Percentiles rank a stretch among this genome's conserved stretches.
These are phyloP conservation scores for Eulithis prunata DNA, from an alignment of 2,888 invertebrate species.

Conservation along the genomic window DNA sequence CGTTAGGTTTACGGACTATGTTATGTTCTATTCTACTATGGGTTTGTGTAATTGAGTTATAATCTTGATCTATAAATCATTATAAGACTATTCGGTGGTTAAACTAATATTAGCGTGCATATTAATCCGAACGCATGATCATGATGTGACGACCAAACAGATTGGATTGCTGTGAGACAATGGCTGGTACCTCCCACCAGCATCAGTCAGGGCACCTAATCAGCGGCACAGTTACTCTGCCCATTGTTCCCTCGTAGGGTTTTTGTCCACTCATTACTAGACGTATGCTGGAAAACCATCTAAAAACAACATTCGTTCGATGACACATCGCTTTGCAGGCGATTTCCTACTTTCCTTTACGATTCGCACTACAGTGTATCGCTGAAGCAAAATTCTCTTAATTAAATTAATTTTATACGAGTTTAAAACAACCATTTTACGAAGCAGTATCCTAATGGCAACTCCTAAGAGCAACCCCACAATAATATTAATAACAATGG, in stretches of 20 bases:
- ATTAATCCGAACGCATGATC: conserved; percentile 30
- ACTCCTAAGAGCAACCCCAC: too few relatives aligned
- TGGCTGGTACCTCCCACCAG: conserved; percentile 41
- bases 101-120: conserved; percentile 18
- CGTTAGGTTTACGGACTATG: too few relatives aligned
- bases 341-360: conserved; percentile 42
- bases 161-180: conserved; percentile 36
- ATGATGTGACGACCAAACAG: conserved; percentile 32
- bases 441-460: conserved; percentile 19
- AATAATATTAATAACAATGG: too few relatives aligned
- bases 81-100: too few relatives aligned
- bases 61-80: too few relatives aligned
- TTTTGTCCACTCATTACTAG: conserved; percentile 62
- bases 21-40: too few relatives aligned
- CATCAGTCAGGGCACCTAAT: conserved; percentile 42
- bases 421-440: conserved; percentile 41
- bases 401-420: conserved; percentile 26
- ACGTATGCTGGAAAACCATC: conserved; percentile 63
- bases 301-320: conserved; percentile 52
- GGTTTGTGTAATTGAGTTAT: too few relatives aligned
- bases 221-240: conserved; percentile 53
- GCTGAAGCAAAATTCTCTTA: conserved; percentile 20
- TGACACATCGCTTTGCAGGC: conserved; percentile 40
- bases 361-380: conserved; percentile 26
- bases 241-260: conserved; percentile 58